These are phyloP conservation scores for Mellilla xanthometata DNA, from an alignment of 2,888 invertebrate genomes.

Conservation along the genomic window DNA sequence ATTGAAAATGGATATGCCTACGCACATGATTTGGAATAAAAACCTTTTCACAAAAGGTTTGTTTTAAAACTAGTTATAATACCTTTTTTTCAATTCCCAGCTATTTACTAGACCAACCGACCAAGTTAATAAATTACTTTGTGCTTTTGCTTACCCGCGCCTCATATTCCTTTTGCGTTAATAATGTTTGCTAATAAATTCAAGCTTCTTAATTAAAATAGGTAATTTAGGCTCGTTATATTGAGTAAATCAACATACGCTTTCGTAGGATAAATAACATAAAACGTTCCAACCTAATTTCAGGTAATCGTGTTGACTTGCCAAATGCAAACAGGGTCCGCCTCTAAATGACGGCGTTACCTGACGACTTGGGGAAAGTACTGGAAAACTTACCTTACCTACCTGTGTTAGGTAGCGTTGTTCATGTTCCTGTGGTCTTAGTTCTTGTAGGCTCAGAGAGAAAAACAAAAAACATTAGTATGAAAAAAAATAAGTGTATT, in stretches of 20 bases:
- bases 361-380: slow-evolving; percentile 38
- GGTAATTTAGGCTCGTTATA: slow-evolving; percentile 6
- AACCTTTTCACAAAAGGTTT: no score
- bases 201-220: slow-evolving; percentile 2
- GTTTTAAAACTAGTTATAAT: no score
- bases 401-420: no score
- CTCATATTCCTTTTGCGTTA: background rate
- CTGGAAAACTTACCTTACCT: slow-evolving; percentile 18
- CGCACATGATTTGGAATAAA: no score
- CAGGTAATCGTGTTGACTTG: slow-evolving; percentile 74
- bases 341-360: slow-evolving; percentile 60
- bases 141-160: background rate
- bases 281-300: slow-evolving; percentile 74
- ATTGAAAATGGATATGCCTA: no score
- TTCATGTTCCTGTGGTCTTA: no score
- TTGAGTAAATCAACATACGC: slow-evolving; percentile 19
- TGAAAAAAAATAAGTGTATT: no score
- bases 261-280: slow-evolving; percentile 51
- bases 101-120: no score
- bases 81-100: no score
- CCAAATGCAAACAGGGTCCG: slow-evolving; percentile 66
- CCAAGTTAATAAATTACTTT: background rate
- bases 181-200: slow-evolving; percentile 13
- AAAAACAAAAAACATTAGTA: no score
- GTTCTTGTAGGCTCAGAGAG: no score